Evolutionary conservation across 2,888 invertebrate species (phyloP).

Genomic region (Bursaphelenchus okinawaensis): DNA sequence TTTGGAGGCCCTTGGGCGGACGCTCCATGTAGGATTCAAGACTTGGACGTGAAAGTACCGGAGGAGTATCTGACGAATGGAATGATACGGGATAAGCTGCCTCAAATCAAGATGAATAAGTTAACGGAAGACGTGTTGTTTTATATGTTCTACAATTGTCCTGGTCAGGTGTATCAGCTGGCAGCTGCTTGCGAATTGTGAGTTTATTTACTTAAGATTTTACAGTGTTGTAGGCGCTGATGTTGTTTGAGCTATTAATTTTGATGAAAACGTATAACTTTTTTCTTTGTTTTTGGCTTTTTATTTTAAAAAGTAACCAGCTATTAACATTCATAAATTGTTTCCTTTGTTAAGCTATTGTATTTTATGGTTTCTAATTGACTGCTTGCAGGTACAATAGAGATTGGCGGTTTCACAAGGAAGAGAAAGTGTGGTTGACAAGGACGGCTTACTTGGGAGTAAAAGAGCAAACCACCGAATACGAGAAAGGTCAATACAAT

Average conservation of each 20-base stretch:
- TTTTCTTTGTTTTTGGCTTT: neutral
- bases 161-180: constrained; percentile 93
- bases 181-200: constrained; percentile 73
- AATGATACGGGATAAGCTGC: constrained; percentile 73
- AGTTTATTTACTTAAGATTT: constrained; percentile 18
- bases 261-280: neutral
- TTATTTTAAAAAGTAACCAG: neutral
- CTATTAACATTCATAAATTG: neutral
- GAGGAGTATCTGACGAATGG: constrained; percentile 92
- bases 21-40: constrained; percentile 92
- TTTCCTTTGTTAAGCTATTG: neutral
- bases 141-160: constrained; percentile 98
- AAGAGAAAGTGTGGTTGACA: constrained; percentile 75
- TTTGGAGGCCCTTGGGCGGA: constrained; percentile 99
- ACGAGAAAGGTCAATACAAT: constrained; percentile 97
- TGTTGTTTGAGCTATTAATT: neutral
- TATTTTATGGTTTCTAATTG: constrained; percentile 29
- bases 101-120: constrained; percentile 87
- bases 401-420: constrained; percentile 98
- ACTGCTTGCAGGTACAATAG: constrained; percentile 95
- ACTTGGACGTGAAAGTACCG: constrained; percentile 66
- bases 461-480: constrained; percentile 82
- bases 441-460: constrained; percentile 48
- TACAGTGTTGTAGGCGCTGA: too few species aligned
- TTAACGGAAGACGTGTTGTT: constrained; percentile 87